These are phyloP conservation scores for Maccullochella peelii DNA, from an alignment of 2,113 vertebrate species.

Conservation along the genomic window DNA sequence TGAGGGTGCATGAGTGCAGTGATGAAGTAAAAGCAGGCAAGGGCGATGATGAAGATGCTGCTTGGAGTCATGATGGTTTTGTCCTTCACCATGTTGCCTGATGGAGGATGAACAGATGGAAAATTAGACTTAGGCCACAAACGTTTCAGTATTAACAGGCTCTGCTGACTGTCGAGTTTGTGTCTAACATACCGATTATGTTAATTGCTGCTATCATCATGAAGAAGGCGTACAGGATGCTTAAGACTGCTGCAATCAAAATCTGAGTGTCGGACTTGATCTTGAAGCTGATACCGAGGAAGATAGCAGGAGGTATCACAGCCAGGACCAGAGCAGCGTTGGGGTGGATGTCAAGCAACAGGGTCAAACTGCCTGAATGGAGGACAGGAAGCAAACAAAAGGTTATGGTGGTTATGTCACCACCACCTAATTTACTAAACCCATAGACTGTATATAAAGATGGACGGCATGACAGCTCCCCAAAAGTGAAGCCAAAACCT, in stretches of 20 bases:
- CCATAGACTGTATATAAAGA: no score
- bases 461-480: no score
- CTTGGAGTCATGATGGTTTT: slow-evolving; percentile 70
- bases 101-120: neutral
- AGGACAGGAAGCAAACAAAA: neutral
- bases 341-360: slow-evolving; percentile 34
- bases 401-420: no score
- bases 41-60: slow-evolving; percentile 68
- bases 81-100: slow-evolving; percentile 56
- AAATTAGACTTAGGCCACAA: neutral
- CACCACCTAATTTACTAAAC: neutral
- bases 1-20: slow-evolving; percentile 62
- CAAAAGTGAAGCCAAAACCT: no score
- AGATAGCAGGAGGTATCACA: slow-evolving; percentile 61
- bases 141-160: neutral
- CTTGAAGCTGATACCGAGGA: slow-evolving; percentile 65
- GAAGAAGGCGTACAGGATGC: slow-evolving; percentile 72
- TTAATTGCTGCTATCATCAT: slow-evolving; percentile 67
- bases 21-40: slow-evolving; percentile 28
- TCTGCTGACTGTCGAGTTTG: neutral
- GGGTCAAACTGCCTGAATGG: slow-evolving; percentile 60
- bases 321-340: slow-evolving; percentile 54
- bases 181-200: slow-evolving; percentile 63
- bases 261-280: slow-evolving; percentile 75
- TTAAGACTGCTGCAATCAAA: slow-evolving; percentile 65